These are phyloP conservation scores for Glaucopsyche alexis DNA, from an alignment of 2,888 invertebrate genomes.

Conservation along the genomic window DNA sequence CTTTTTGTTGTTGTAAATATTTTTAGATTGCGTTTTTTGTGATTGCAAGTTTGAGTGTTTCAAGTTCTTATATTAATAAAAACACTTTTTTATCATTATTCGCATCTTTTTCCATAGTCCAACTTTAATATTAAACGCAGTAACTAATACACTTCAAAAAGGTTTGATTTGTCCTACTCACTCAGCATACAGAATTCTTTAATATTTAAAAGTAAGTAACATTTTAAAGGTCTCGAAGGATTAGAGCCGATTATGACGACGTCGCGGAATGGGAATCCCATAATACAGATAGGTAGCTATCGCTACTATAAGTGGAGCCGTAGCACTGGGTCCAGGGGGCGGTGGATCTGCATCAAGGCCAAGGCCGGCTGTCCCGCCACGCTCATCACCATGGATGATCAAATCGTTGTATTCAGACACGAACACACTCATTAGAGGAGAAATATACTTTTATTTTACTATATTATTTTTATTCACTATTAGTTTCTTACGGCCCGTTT, in stretches of 20 bases:
- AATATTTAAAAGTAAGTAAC: background rate
- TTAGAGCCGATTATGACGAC: constrained; percentile 34
- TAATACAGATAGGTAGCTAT: constrained; percentile 41
- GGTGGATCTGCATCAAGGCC: constrained; percentile 47
- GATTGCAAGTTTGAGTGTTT: no score
- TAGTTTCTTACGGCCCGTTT: background rate
- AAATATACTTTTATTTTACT: background rate
- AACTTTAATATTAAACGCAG: no score
- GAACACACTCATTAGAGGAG: constrained; percentile 38
- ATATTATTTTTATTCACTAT: background rate
- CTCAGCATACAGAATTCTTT: background rate
- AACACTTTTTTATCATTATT: no score
- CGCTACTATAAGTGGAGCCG: constrained; percentile 43
- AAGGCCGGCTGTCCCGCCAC: constrained; percentile 43
- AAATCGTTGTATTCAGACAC: constrained; percentile 42
- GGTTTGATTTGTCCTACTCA: background rate
- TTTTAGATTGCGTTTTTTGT: no score
- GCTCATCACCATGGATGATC: constrained; percentile 44
- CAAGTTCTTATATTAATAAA: no score
- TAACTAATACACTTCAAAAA: no score
- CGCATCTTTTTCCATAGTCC: no score
- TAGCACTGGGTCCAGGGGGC: constrained; percentile 37
- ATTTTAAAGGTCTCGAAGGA: constrained; percentile 25
- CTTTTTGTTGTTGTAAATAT: constrained; percentile 1
- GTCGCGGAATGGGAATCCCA: constrained; percentile 41